These are phyloP conservation scores for Acheta domesticus DNA, from an alignment of 2,888 invertebrate genomes.

Conservation along the genomic window DNA sequence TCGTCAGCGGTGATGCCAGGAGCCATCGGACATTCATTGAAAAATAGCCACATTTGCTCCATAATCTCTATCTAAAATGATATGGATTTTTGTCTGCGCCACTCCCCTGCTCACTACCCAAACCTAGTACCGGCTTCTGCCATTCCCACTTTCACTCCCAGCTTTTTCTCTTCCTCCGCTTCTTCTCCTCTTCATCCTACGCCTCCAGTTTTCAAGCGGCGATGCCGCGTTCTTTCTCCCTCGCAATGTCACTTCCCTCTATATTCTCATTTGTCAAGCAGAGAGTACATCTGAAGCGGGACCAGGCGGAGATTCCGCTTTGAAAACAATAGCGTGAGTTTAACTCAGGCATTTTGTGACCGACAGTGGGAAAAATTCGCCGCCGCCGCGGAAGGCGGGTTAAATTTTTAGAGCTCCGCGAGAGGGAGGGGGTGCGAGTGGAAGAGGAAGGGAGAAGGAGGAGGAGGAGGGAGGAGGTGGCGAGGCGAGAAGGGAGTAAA, in stretches of 20 bases:
- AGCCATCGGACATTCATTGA: background rate
- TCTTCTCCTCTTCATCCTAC: background rate
- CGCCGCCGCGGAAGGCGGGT: background rate
- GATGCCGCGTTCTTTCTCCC: background rate
- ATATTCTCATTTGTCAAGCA: conserved; percentile 18
- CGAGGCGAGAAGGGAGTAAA: background rate
- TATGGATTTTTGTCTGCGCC: background rate
- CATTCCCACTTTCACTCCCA: background rate
- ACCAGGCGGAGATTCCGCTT: background rate
- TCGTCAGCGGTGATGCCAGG: background rate
- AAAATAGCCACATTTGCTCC: background rate
- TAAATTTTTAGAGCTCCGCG: conserved; percentile 18
- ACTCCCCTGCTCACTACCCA: background rate
- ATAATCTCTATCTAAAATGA: background rate
- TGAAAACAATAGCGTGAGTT: background rate
- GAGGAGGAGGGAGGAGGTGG: background rate
- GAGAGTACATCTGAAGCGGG: background rate
- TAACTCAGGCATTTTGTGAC: background rate
- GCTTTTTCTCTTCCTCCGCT: background rate
- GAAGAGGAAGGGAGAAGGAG: background rate
- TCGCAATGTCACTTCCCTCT: background rate
- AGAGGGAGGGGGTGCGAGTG: background rate
- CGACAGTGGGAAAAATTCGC: conserved; percentile 1
- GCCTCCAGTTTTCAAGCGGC: background rate
- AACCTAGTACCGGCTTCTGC: background rate